Percentiles rank a stretch among this genome's conserved stretches.
phyloP scores from a whole-genome alignment of 64 coral and sea anemone genomes.

The Pocillopora damicornis region DNA sequence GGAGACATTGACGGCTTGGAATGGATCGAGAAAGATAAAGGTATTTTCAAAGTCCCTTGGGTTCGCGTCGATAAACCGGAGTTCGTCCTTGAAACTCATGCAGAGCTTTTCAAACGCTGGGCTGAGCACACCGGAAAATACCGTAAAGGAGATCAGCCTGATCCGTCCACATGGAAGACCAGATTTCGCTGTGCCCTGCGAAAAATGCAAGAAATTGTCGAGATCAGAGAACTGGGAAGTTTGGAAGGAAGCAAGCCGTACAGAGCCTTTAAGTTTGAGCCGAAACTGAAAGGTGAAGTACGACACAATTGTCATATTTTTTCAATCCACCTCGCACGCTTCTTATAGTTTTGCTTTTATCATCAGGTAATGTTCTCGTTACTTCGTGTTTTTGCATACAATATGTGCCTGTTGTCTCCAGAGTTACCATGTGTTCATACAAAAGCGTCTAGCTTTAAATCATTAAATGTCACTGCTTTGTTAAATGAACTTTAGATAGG shows the following conservation, averaged over 20 bases:
- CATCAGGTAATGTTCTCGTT: neutral
- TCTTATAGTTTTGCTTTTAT: neutral
- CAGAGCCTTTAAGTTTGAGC: conserved; percentile 76
- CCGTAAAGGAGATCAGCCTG: conserved; percentile 58
- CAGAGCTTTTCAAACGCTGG: conserved; percentile 76
- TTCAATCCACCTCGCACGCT: neutral
- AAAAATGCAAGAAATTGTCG: conserved; percentile 85
- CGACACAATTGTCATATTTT: neutral
- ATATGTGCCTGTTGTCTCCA: neutral
- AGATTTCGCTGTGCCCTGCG: conserved; percentile 85
- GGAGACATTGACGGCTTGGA: conserved; percentile 54
- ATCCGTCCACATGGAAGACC: conserved; percentile 84
- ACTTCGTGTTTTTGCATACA: neutral
- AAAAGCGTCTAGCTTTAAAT: neutral
- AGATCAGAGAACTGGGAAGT: conserved; percentile 53
- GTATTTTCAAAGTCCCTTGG: conserved; percentile 72
- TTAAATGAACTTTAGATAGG: neutral
- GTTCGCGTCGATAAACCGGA: conserved; percentile 82
- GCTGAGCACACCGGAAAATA: conserved; percentile 78
- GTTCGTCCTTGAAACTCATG: conserved; percentile 69
- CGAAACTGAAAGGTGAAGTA: conserved; percentile 61
- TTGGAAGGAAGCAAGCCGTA: conserved; percentile 65
- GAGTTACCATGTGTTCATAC: neutral
- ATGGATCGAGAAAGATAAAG: conserved; percentile 58
- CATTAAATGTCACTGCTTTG: neutral